Evolutionary conservation across 2,797 vertebrate species (phyloP), one percentile per base, ranked within the genome.

Genomic region (Gobionotothen gibberifrons): DNA sequence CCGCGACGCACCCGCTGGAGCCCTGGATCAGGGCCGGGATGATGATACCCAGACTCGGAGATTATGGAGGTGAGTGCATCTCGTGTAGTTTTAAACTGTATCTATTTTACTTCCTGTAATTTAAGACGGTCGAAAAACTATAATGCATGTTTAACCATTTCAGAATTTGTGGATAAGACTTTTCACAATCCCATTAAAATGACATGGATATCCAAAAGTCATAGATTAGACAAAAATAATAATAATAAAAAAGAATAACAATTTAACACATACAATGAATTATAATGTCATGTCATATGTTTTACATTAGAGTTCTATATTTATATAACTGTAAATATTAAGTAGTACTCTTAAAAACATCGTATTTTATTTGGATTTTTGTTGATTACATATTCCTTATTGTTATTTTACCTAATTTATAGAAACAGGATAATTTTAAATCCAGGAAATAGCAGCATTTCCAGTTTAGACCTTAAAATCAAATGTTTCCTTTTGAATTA

Each of bases 11-110:
- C n/a, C 93, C 95, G 0, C 78, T 97, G 83, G 96, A 98, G 63
- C 95, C 96, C 55, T 98, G 97, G 97, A 94, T 98, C 71, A 92
- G 96, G 73, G 95, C 96, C 4, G 96, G 96, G 22, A 89, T 97
- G 86, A 90, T 96, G 87, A 89, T 96, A 32, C 96, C 96, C 22
- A 92, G 95, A 80, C 88, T 96, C 5, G 94, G 94, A 17, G 96
- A 98, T 22, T 96, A 95, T 83, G 93, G 88, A 63, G 93, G 97
- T 97, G 64, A 87, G 84, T 1, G 2, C 12, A 10, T 26, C 32
- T 26, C 1, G 4, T 5, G 36, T 54, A 9, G 15, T 43, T 8
- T 11, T 11, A 7, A 32, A 65, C 63, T 64, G 40, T 5, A 62
- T 3, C 0, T 2, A 5, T 19, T 7, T 46, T 9, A 39, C n/a